Evolutionary conservation across 1,140 invertebrate genomes (phyloP), one percentile per base, ranked within the genome.

Genomic region (Zaprionus africanus): DNA sequence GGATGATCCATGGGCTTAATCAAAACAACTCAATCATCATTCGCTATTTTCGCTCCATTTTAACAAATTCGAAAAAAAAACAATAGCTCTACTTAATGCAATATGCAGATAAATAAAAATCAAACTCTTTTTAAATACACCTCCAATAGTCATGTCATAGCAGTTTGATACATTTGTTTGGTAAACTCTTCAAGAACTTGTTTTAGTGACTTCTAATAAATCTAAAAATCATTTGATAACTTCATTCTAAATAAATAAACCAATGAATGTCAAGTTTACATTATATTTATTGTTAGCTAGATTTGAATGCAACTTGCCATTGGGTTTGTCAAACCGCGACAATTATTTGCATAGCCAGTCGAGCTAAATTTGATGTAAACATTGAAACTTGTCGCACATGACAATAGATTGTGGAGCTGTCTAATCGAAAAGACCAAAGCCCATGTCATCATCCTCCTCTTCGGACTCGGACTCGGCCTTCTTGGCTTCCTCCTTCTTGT

Each of bases 401-500:
- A 65, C 64, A 19, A 31, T 51, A 51, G 5, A 56, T 38, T 36
- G 34, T 51, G 49, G 41, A 51, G 59, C 81, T 96, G 22, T 24
- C 12, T 98, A 98, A 93, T 98, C 98, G 91, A 99, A 99, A 13
- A 99, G 96, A 94, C 97, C 97, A 92, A 99, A 98, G 91, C 98
- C 98, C 97, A 99, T 99, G 92, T 98, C 98, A 87, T 99, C 98
- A 93, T 99, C 98, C 87, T 97, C 97, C 82, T 97, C 97, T 31
- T 96, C 95, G 80, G 97, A 96, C 88, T 97, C 96, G 75, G 96
- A 96, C 75, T 96, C 95, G 92, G 96, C 95, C 91, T 97, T 96
- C 93, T 97, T 96, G 76, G 96, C 95, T 83, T 96, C 95, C 92
- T 95, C 95, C 93, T 94, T 95, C 75, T 94, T 95, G 78, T 95